Evolutionary conservation across 30 jellyfish, hydroid and myxozoan genomes (phyloP), one percentile per base, ranked within the genome.

Genomic region (Turritopsis rubra): DNA sequence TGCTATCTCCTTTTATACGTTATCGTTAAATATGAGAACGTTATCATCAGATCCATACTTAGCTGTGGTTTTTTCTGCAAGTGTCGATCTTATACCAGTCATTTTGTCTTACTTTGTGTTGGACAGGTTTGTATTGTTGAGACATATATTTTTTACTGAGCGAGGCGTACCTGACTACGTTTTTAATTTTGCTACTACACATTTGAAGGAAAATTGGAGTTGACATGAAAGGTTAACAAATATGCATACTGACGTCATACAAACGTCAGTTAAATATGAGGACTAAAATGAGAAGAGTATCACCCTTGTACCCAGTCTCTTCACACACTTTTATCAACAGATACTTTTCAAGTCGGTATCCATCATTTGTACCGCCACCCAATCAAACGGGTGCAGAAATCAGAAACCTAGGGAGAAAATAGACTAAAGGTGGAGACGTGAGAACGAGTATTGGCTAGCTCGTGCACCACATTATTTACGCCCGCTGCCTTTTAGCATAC

Each of bases 41-140:
- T 23, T 68, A 23, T 68, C 77, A n/a, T 0, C 77, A 68, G 77
- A 68, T 68, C 77, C 77, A 8, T 68, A 68, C 77, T 68, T 68
- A 68, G 77, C 77, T 68, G 77, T 68, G 23, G 30, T 27, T 23
- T n/a, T 7, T 22, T 23, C 31, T n/a, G 77, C 77, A n/a, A 7
- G 77, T 68, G 9, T 68, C 21, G 77, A 68, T 68, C 16, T 68
- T 19, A 27, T 68, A n/a, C 77, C 77, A 68, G 77, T 68, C 30
- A 16, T 68, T 17, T n/a, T 68, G 30, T 23, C 77, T 68, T 0
- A 27, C 77, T 68, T 68, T 68, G 30, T 68, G 31, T 68, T 68
- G 77, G 30, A 68, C 19, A 68, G 77, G 77, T 68, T n/a, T 66
- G 27, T 21, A 21, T 66, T 66, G 9, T 9, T 66, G 9, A 66